Evolutionary conservation across 2,888 invertebrate genomes (phyloP), one percentile per base, ranked within the genome.

Genomic region (Empis livida): DNA sequence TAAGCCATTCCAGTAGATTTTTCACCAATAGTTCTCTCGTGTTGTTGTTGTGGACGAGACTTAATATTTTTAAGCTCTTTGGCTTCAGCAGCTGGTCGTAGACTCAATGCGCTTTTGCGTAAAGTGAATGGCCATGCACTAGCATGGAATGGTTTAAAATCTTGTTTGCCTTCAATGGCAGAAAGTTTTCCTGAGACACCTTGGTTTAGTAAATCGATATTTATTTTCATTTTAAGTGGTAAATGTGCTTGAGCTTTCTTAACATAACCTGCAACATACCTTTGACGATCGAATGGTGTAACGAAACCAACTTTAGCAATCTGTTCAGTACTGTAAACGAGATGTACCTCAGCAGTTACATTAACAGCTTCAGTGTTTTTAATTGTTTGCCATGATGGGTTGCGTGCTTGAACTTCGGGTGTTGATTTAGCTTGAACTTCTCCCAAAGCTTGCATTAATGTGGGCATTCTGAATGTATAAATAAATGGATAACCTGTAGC

Each of bases 401-500:
- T 55, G 13, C 51, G 52, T 32, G 55, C 54, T 38, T 16, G 16
- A 3, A n/a, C 2, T 5, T 35, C 13, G 13, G 35, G 35, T 10
- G 38, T 58, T 38, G 42, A 61, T 49, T 66, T 61, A 41, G 68
- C 73, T 48, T 72, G 70, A 3, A 72, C 58, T 47, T 74, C 69
- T 49, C 74, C 74, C 51, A 73, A 67, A 10, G 76, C 54, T 54
- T 74, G 74, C 17, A 79, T 53, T 16, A 79, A 62, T 11, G 73
- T 69, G 10, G 82, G 82, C 46, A 71, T 72, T 47, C 76, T 76
- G 57, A 77, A 73, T 46, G 75, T 76, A 65, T 72, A 82, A 49
- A 78, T 66, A 62, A 82, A 82, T 11, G 84, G 84, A 55, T 84
- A 69, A 62, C 85, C 85, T 55, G 75, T 75, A 48, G 77, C 78